These are phyloP conservation scores for Geotrupes spiniger DNA, from an alignment of 2,888 invertebrate genomes.

Conservation along the genomic window DNA sequence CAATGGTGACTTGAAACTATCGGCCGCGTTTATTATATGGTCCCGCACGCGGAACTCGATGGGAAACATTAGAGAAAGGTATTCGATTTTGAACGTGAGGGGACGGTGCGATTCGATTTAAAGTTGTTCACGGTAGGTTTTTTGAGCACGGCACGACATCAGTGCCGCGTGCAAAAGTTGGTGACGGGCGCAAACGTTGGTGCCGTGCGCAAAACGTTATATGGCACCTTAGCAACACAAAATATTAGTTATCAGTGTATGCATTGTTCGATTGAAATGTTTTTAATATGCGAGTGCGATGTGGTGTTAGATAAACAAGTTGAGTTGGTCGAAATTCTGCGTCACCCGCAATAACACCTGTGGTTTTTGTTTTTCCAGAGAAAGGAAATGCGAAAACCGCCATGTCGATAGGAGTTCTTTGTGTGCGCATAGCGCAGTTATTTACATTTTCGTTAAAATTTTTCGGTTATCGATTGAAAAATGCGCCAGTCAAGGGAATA, in stretches of 20 bases:
- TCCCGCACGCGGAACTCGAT: conserved; percentile 23
- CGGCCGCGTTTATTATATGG: too few relatives aligned
- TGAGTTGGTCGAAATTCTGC: not conserved
- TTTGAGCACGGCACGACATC: conserved; percentile 21
- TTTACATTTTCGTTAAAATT: too few relatives aligned
- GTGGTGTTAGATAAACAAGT: conserved; percentile 2
- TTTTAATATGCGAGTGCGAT: conserved; percentile 2
- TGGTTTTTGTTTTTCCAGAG: not conserved
- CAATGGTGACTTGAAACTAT: too few relatives aligned
- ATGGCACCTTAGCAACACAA: conserved; percentile 20
- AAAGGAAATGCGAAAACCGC: too few relatives aligned
- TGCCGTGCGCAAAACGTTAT: conserved; percentile 24
- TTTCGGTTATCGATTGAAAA: too few relatives aligned
- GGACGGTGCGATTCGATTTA: conserved; percentile 4
- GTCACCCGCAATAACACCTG: not conserved
- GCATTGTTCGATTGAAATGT: conserved; percentile 5
- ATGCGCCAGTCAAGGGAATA: too few relatives aligned
- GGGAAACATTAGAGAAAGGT: not conserved
- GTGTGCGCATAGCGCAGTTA: too few relatives aligned
- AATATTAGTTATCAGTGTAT: conserved; percentile 13
- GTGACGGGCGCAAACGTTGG: conserved; percentile 17
- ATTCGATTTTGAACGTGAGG: conserved; percentile 7
- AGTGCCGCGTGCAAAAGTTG: too few relatives aligned
- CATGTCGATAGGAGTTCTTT: too few relatives aligned
- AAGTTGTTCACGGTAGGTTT: conserved; percentile 8